phyloP scores from a whole-genome alignment of 2,113 vertebrate species.

The Sylvilagus bachmani region DNA sequence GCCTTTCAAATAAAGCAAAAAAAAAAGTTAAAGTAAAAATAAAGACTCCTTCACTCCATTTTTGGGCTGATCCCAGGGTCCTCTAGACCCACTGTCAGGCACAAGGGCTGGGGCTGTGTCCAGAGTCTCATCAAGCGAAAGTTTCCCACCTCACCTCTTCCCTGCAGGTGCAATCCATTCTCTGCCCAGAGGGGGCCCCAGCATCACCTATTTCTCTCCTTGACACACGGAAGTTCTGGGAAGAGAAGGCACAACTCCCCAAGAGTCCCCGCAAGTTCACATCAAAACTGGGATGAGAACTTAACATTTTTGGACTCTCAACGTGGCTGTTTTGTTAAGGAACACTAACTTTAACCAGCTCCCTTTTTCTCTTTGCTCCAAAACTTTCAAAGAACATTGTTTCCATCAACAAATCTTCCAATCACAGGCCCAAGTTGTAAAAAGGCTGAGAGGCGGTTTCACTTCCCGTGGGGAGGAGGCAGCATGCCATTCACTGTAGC shows the following conservation, averaged over 20 bases:
- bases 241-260: neutral
- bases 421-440: slow-evolving; percentile 12
- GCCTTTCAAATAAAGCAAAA: too few species aligned
- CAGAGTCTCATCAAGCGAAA: neutral
- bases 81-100: neutral
- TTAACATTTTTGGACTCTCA: neutral
- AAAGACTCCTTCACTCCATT: too few species aligned
- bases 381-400: slow-evolving; percentile 54
- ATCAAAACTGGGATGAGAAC: neutral
- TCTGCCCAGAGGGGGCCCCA: neutral
- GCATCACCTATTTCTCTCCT: neutral
- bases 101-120: too few species aligned
- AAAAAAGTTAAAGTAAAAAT: too few species aligned
- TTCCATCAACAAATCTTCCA: slow-evolving; percentile 54
- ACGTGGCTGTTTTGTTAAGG: neutral
- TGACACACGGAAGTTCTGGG: neutral
- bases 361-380: slow-evolving; percentile 2
- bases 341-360: slow-evolving; percentile 14
- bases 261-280: neutral
- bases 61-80: neutral
- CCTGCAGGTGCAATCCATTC: neutral
- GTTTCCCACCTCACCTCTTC: neutral
- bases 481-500: neutral
- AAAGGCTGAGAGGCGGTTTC: slow-evolving; percentile 32
- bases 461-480: slow-evolving; percentile 62